Evolutionary conservation across 2,113 vertebrate species (phyloP).

Genomic region (Meles meles): DNA sequence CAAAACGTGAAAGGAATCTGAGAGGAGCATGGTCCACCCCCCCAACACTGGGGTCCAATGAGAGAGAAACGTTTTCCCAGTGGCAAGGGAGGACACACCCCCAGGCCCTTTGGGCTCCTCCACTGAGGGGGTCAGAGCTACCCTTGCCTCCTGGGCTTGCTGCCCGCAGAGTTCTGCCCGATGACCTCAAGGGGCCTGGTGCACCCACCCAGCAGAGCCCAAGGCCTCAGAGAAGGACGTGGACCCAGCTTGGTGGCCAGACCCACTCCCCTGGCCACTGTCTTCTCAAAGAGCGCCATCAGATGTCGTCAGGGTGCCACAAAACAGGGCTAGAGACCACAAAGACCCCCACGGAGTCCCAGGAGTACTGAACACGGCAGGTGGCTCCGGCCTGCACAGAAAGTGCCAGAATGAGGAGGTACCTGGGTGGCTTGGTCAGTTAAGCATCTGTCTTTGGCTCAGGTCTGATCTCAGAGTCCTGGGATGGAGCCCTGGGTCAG

Average conservation of each 20-base stretch:
- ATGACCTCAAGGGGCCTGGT: accelerated
- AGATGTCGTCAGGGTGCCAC: neutral
- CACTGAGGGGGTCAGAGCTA: accelerated
- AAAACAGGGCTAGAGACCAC: neutral
- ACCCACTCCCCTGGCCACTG: accelerated
- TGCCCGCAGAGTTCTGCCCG: neutral
- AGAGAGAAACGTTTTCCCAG: accelerated
- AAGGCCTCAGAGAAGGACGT: neutral
- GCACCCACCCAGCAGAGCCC: neutral
- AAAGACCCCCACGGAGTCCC: neutral
- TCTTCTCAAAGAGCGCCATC: neutral
- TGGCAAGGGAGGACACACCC: neutral
- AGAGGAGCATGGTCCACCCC: accelerated
- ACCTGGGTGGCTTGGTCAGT: neutral
- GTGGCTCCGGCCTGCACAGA: neutral
- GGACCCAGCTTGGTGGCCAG: neutral
- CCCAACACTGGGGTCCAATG: accelerated
- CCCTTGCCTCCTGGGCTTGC: neutral
- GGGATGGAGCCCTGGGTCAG: neutral
- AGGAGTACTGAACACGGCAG: accelerated
- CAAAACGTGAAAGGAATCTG: neutral
- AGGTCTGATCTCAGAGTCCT: neutral
- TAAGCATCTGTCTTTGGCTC: neutral
- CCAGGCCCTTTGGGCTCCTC: neutral
- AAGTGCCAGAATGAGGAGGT: neutral